phyloP scores from a whole-genome alignment of 2,888 invertebrate genomes.

The Amphipoea oculea region DNA sequence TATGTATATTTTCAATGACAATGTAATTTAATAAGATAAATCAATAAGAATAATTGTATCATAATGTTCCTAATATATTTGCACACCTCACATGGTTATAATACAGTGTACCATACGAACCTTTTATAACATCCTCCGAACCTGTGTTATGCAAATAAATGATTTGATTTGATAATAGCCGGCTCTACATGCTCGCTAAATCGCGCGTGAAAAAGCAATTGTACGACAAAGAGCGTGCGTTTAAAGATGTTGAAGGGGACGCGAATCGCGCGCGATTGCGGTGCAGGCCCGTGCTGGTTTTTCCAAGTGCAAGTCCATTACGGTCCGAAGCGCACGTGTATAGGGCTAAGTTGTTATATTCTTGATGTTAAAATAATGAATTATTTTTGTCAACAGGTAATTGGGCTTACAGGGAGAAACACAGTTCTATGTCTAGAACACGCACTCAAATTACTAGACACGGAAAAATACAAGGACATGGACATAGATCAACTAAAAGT shows the following conservation, averaged over 20 bases:
- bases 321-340: background rate
- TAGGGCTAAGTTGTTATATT: background rate
- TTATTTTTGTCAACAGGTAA: conserved; percentile 65
- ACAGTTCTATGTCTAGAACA: conserved; percentile 73
- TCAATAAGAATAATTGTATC: too few relatives aligned
- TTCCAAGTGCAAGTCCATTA: background rate
- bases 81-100: too few relatives aligned
- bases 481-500: background rate
- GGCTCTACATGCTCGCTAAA: background rate
- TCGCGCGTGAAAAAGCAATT: background rate
- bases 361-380: background rate
- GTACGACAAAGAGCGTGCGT: background rate
- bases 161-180: background rate
- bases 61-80: too few relatives aligned
- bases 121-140: too few relatives aligned
- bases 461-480: background rate
- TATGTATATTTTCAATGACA: too few relatives aligned
- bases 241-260: background rate
- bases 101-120: too few relatives aligned
- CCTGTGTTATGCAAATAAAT: too few relatives aligned
- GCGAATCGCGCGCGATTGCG: background rate
- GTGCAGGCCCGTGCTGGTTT: background rate
- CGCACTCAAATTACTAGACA: conserved; percentile 64
- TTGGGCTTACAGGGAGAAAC: conserved; percentile 62
- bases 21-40: too few relatives aligned